A percentile compares a stretch with the other conserved stretches of the same genome.
phyloP scores from a whole-genome alignment of 2,888 invertebrate genomes.

The Caenorhabditis wallacei region DNA sequence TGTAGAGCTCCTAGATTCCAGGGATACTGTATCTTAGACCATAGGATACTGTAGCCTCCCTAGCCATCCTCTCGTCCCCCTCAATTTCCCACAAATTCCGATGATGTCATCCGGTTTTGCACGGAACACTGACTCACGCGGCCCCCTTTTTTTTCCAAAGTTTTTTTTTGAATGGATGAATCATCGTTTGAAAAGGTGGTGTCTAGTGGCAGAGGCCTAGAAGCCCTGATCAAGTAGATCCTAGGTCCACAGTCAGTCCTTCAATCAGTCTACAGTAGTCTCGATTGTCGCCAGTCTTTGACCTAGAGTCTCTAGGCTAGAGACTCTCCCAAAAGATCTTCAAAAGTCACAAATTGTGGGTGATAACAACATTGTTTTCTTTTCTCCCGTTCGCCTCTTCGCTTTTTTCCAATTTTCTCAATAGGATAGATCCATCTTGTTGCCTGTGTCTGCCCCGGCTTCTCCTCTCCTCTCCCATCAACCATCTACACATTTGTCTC shows the following conservation, averaged over 20 bases:
- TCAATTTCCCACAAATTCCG: neutral
- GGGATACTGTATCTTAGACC: no score
- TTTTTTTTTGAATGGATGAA: neutral
- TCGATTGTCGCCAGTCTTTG: no score
- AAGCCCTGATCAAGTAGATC: no score
- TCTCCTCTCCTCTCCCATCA: neutral
- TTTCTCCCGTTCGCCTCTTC: neutral
- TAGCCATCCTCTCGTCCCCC: no score
- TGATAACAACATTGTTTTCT: neutral
- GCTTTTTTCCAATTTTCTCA: neutral
- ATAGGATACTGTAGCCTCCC: no score
- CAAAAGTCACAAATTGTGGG: neutral
- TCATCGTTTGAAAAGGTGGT: neutral
- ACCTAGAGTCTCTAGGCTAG: neutral
- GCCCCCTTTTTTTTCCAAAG: neutral
- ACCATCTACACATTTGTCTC: no score
- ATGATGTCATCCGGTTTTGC: conserved; percentile 15
- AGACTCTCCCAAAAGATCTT: neutral
- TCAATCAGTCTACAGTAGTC: no score
- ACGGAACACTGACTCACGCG: conserved; percentile 4
- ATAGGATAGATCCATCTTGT: no score
- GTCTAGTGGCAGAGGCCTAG: no score
- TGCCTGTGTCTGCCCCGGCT: no score
- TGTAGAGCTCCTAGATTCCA: no score
- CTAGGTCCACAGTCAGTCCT: no score